Evolutionary conservation across 1,140 invertebrate genomes (phyloP), one percentile per base, ranked within the genome.

Genomic region (Euura saliciscinereae): DNA sequence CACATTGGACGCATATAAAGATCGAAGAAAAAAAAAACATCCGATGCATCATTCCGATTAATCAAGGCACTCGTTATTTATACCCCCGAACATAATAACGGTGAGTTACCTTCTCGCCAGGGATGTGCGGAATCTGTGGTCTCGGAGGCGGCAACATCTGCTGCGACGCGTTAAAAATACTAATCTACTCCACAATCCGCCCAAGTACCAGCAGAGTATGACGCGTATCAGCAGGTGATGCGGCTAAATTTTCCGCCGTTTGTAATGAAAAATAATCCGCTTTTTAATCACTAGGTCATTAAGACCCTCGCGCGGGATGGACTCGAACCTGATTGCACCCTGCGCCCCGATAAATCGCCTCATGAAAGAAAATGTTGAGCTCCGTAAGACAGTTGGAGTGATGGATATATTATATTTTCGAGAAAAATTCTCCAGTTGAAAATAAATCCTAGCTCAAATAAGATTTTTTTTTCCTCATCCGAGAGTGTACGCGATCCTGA

Each of bases 11-110:
- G 28, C 28, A 28, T 1, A 28, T 28, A 28, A 1, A 28, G 28
- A 28, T 28, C 28, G 28, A 28, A 28, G 28, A 28, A 28, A 28
- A 28, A 28, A 28, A 28, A 28, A 28, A 28, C 28, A 28, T 28
- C 1, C 28, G 28, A 28, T 28, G 28, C 28, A 28, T 28, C 28
- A 28, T 28, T 28, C 28, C 28, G 28, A 28, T 28, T 28, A 28
- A 28, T 28, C 28, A 28, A 28, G n/a, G 51, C 10, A 45, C 43
- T 69, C 51, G 44, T 69, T 69, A 46, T 65, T 64, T 64, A 43
- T 65, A 46, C 44, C 69, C 51, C 13, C 68, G 65, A 28, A 66
- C 68, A 64, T 65, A 64, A 45, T 69, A 44, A 43, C 65, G 67
- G 45, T 72, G 74, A 51, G 72, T 68, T 73, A 59, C 64, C 28